Base-by-base conservation (phyloP, 2,113 vertebrate genomes). In the Antennarius striatus region DNA sequence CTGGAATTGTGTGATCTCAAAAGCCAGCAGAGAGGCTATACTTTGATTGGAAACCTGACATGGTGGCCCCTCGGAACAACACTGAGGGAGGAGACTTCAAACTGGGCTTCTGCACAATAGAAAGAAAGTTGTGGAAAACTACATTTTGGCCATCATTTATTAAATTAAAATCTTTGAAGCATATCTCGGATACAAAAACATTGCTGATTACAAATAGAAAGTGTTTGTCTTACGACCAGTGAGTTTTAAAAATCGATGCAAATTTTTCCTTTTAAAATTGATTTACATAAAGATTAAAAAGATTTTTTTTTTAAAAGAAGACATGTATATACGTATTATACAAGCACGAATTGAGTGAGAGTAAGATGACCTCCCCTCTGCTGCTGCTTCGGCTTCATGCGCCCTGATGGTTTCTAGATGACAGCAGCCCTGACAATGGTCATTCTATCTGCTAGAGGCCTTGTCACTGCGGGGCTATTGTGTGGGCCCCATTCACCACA, bases 371-470 rank as follows among this genome's bases (percentile, higher is more conserved):
- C 6, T 0, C 4, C 32, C 11, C 32, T 54, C 30, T 57, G 42
- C 29, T 14, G 22, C 22, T 22, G 22, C 56, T 30, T 46, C 32
- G 70, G 56, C 85, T 75, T 86, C 84, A 75, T 73, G 59, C 73
- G 59, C 54, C 85, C 80, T 75, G 68, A 84, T 73, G 83, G 80
- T 88, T 86, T 76, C 73, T 76, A 40, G 63, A 68, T 80, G 89
- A 84, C 90, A 79, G 73, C 82, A 70, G 71, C 81, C 70, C 57
- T 72, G 74, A 90, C 90, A 91, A 87, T 88, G 82, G 71, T 90
- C 88, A 88, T 90, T 91, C 86, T 90, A 86, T 91, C 86, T 83
- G 81, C 82, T 46, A 40, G 73, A 86, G 89, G 82, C 82, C 80
- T 36, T 73, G 83, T 87, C 88, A 76, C 36, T 2, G 71, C 78